These are phyloP conservation scores for Melanotaenia maccullochi DNA, from an alignment of 2,797 vertebrate genomes.

Conservation along the genomic window DNA sequence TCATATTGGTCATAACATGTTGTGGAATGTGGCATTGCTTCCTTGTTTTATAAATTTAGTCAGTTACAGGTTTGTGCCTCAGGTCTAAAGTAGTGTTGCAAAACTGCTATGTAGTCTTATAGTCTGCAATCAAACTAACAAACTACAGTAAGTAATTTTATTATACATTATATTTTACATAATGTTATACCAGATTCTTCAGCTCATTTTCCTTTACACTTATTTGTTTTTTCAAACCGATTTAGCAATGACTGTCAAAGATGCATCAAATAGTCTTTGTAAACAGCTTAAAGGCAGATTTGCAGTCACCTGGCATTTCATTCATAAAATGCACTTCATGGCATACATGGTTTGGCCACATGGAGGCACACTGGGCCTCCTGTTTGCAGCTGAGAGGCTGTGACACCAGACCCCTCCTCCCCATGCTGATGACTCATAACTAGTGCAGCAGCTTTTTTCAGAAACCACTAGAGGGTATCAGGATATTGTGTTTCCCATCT, in stretches of 20 bases:
- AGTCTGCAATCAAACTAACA: neutral
- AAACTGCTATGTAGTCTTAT: neutral
- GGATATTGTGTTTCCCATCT: constrained; percentile 68
- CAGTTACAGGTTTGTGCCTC: neutral
- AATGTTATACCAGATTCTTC: neutral
- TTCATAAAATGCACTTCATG: constrained; percentile 52
- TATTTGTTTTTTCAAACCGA: neutral
- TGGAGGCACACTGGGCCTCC: constrained; percentile 53
- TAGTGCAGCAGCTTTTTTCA: constrained; percentile 54
- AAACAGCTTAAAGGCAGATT: constrained; percentile 37
- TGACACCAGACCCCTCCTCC: constrained; percentile 53
- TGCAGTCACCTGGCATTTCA: constrained; percentile 38
- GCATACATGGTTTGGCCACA: constrained; percentile 53
- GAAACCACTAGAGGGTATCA: constrained; percentile 74
- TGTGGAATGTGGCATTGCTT: neutral
- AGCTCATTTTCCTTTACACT: neutral
- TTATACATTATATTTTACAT: neutral
- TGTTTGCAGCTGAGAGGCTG: constrained; percentile 24
- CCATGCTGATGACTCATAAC: constrained; percentile 73
- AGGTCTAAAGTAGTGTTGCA: neutral
- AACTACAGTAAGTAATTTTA: neutral
- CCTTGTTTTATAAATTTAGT: neutral
- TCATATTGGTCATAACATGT: neutral
- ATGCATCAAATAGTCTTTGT: constrained; percentile 5
- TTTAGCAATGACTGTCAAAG: neutral